These are phyloP conservation scores for Oryzias celebensis DNA, from an alignment of 2,113 vertebrate genomes.

Conservation along the genomic window DNA sequence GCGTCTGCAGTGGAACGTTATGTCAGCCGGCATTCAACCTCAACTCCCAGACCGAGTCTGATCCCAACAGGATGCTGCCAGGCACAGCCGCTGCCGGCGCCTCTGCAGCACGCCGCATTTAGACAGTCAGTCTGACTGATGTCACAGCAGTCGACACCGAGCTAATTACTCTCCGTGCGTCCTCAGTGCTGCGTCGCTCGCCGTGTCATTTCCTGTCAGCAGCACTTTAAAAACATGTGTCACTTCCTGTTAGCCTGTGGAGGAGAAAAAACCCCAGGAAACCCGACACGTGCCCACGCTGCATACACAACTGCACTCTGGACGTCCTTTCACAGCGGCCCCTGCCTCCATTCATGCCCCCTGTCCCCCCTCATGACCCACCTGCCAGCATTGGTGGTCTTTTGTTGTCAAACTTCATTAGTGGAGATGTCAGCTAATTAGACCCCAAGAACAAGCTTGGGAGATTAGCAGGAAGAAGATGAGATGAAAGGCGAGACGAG, in stretches of 20 bases:
- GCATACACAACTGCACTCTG: slow-evolving; percentile 9
- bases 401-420: slow-evolving; percentile 75
- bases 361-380: slow-evolving; percentile 33
- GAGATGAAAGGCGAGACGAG: slow-evolving; percentile 48
- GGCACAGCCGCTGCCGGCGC: slow-evolving; percentile 27
- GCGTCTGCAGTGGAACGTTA: slow-evolving; percentile 69
- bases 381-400: slow-evolving; percentile 60
- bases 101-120: slow-evolving; percentile 33
- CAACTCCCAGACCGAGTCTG: slow-evolving; percentile 26
- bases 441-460: slow-evolving; percentile 27
- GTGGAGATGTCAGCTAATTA: slow-evolving; percentile 61
- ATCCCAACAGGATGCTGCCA: slow-evolving; percentile 33
- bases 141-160: slow-evolving; percentile 65
- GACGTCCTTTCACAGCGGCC: not conserved
- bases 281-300: slow-evolving; percentile 54
- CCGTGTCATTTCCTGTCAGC: slow-evolving; percentile 89
- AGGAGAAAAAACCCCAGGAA: slow-evolving; percentile 30
- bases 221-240: slow-evolving; percentile 79
- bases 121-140: slow-evolving; percentile 69
- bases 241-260: slow-evolving; percentile 85
- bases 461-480: slow-evolving; percentile 56
- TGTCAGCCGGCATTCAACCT: slow-evolving; percentile 47
- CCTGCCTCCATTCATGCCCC: slow-evolving; percentile 9
- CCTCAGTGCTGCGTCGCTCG: slow-evolving; percentile 52
- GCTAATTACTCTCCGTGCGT: slow-evolving; percentile 75